Evolutionary conservation across 2,797 vertebrate species (phyloP).

Genomic region (Esox masquinongy): DNA sequence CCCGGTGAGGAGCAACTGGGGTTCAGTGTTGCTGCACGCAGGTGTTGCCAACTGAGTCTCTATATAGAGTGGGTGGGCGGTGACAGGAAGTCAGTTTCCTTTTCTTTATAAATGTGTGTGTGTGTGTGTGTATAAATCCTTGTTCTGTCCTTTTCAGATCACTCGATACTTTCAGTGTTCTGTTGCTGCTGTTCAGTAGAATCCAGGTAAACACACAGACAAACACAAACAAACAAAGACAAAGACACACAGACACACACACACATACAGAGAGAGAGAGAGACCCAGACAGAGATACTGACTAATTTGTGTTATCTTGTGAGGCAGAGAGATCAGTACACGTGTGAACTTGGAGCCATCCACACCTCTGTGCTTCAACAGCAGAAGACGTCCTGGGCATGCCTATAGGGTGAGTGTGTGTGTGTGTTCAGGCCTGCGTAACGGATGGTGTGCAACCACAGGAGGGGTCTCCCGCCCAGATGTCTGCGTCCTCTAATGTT

Average conservation of each 20-base stretch:
- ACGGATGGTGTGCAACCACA: no score
- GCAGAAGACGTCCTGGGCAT: constrained; percentile 36
- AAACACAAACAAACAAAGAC: constrained; percentile 33
- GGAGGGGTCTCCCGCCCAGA: no score
- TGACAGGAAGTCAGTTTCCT: background rate
- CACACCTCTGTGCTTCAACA: constrained; percentile 48
- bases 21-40: background rate
- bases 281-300: no score
- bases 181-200: constrained; percentile 78
- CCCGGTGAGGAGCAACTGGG: no score
- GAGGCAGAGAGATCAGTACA: constrained; percentile 61
- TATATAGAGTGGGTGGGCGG: background rate
- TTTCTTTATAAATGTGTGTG: background rate
- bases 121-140: background rate
- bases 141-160: constrained; percentile 64
- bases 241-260: constrained; percentile 35
- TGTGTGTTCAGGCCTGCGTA: background rate
- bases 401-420: constrained; percentile 42
- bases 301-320: background rate
- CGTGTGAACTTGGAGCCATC: constrained; percentile 49
- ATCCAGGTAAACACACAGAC: constrained; percentile 71
- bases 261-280: background rate
- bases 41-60: background rate
- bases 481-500: no score
- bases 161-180: constrained; percentile 80